phyloP scores from a whole-genome alignment of 2,113 vertebrate genomes.

The Orcinus orca region DNA sequence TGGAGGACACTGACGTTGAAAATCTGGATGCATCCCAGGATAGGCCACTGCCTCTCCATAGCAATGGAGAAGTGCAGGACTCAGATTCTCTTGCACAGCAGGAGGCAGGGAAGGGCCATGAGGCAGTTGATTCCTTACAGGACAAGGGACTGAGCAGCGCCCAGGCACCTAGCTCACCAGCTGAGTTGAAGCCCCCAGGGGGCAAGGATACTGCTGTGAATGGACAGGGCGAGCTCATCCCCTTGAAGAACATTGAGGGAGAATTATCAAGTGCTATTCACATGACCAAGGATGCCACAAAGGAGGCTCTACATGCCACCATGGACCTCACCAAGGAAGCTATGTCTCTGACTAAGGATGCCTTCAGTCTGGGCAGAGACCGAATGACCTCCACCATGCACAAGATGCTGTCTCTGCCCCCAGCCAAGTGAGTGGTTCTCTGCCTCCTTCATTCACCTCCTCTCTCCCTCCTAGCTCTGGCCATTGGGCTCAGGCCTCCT shows the following conservation, averaged over 20 bases:
- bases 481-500: neutral
- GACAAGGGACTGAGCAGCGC: slow-evolving; percentile 67
- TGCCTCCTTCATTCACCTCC: neutral
- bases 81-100: neutral
- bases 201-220: neutral
- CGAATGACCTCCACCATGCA: slow-evolving; percentile 92
- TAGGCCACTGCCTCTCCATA: slow-evolving; percentile 46
- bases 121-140: slow-evolving; percentile 87
- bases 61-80: slow-evolving; percentile 62
- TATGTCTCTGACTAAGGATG: slow-evolving; percentile 94
- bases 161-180: slow-evolving; percentile 58
- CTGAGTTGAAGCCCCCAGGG: neutral
- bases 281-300: slow-evolving; percentile 93
- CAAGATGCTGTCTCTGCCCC: slow-evolving; percentile 90
- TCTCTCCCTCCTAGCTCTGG: neutral
- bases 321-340: slow-evolving; percentile 97
- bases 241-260: slow-evolving; percentile 89
- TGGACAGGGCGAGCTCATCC: slow-evolving; percentile 79
- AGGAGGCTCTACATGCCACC: slow-evolving; percentile 92
- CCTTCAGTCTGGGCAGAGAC: slow-evolving; percentile 92
- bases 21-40: slow-evolving; percentile 64
- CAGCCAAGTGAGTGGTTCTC: slow-evolving; percentile 85
- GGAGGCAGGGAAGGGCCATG: slow-evolving; percentile 79
- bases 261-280: slow-evolving; percentile 92
- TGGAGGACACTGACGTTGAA: slow-evolving; percentile 80